These are phyloP conservation scores for Dasysyrphus albostriatus DNA, from an alignment of 2,888 invertebrate genomes.

Conservation along the genomic window DNA sequence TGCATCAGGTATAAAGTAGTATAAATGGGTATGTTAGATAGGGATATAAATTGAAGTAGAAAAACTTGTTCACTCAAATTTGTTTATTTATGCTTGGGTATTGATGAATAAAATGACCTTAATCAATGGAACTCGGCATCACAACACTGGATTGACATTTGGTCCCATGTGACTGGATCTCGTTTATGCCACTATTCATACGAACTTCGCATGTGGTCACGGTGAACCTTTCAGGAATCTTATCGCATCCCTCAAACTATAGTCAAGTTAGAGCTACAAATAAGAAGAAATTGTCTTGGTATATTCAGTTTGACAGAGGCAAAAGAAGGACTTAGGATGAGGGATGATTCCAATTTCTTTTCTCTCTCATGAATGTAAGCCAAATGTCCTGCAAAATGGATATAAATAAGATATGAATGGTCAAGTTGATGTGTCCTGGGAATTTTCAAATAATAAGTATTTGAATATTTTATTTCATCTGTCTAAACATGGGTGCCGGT, in stretches of 20 bases:
- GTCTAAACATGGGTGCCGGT: slow-evolving; percentile 1
- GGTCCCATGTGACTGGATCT: slow-evolving; percentile 79
- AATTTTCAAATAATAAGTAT: slow-evolving; percentile 57
- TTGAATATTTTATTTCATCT: slow-evolving; percentile 69
- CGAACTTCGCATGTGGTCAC: slow-evolving; percentile 63
- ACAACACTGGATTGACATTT: slow-evolving; percentile 77
- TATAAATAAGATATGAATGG: slow-evolving; percentile 77
- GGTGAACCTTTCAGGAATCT: slow-evolving; percentile 64
- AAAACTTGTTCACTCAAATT: slow-evolving; percentile 66
- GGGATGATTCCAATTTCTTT: slow-evolving; percentile 61
- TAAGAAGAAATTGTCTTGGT: slow-evolving; percentile 53
- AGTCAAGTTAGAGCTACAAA: slow-evolving; percentile 27
- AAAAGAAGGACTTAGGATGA: slow-evolving; percentile 44
- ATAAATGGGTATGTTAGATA: not conserved
- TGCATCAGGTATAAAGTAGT: slow-evolving; percentile 40
- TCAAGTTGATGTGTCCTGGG: slow-evolving; percentile 76
- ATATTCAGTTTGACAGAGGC: slow-evolving; percentile 66
- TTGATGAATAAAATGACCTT: slow-evolving; percentile 81
- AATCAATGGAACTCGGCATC: slow-evolving; percentile 79
- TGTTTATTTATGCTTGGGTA: slow-evolving; percentile 78
- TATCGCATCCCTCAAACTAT: slow-evolving; percentile 20
- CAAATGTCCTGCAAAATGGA: slow-evolving; percentile 60
- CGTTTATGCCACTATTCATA: slow-evolving; percentile 67
- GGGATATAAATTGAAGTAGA: slow-evolving; percentile 38
- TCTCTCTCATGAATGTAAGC: slow-evolving; percentile 35